Evolutionary conservation across 2,797 vertebrate species (phyloP), one percentile per base, ranked within the genome.

Genomic region (Neoniphon sammara): DNA sequence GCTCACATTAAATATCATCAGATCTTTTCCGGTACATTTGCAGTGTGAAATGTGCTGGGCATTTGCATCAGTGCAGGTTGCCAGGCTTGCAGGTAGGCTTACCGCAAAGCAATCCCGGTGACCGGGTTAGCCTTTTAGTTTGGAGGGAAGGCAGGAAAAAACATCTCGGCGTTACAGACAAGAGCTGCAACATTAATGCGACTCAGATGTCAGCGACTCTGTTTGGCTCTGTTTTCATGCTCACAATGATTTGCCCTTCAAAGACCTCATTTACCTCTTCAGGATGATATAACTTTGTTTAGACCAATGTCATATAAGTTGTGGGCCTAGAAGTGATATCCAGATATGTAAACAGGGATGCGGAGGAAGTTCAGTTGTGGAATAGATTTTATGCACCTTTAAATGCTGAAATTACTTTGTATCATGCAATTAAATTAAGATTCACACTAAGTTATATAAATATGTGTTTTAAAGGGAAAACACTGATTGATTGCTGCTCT

Each of bases 121-220:
- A 66, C 25, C 46, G 49, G 78, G 75, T 75, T 85, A 64, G 73
- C 53, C 12, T 58, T 53, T 20, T 31, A 31, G 27, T 30, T 18
- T 30, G 15, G 47, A 67, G 50, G 75, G 65, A 67, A 73, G 39
- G 63, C 73, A 86, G 65, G 39, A 74, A 85, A 79, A 86, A 82
- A 66, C 68, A 75, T 76, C 55, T 77, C 34, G 36, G 27, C 25
- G 42, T 68, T 54, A 14, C 0, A 55, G 78, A 77, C 50, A 78
- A 77, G 61, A 84, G 58, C 75, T 73, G 39, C 46, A 64, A 58
- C 76, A 85, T 83, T 90, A 92, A 93, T 90, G 56, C 20, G 49
- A 84, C 69, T 91, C 90, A 92, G 88, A 93, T 89, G 88, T 85
- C 77, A 82, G 46, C 77, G 56, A 47, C 58, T 55, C 47, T 59